phyloP scores from a whole-genome alignment of 2,888 invertebrate species.

The Caenorhabditis drosophilae region DNA sequence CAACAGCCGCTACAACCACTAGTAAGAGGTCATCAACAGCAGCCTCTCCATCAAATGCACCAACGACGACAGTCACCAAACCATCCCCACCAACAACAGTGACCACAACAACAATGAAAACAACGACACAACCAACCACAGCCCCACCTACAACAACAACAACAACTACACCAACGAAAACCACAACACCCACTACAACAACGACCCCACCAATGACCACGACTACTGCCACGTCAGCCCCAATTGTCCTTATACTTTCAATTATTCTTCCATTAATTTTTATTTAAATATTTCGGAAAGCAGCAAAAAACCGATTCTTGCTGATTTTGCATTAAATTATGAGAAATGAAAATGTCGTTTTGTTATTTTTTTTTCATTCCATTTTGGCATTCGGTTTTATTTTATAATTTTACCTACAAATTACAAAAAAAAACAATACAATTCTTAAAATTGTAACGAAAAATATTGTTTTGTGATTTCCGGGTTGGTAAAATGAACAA shows the following conservation, averaged over 20 bases:
- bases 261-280: background rate
- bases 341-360: too few relatives aligned
- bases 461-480: too few relatives aligned
- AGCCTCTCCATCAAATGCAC: background rate
- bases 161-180: background rate
- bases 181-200: slow-evolving; percentile 2
- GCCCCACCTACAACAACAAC: slow-evolving; percentile 2
- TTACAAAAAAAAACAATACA: too few relatives aligned
- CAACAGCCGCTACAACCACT: background rate
- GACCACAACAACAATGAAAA: slow-evolving; percentile 3
- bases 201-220: slow-evolving; percentile 7
- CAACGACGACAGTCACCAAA: slow-evolving; percentile 1
- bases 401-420: too few relatives aligned
- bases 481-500: too few relatives aligned
- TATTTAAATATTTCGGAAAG: background rate
- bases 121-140: background rate
- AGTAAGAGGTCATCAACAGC: background rate
- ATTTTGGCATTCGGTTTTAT: too few relatives aligned
- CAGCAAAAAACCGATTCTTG: background rate
- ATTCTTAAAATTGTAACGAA: too few relatives aligned
- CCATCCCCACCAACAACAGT: slow-evolving; percentile 5
- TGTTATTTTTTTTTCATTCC: too few relatives aligned
- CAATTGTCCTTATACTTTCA: slow-evolving; percentile 1
- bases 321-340: too few relatives aligned
- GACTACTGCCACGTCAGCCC: slow-evolving; percentile 3